Base-by-base conservation (phyloP, 2,113 vertebrate species). In the Garra rufa region DNA sequence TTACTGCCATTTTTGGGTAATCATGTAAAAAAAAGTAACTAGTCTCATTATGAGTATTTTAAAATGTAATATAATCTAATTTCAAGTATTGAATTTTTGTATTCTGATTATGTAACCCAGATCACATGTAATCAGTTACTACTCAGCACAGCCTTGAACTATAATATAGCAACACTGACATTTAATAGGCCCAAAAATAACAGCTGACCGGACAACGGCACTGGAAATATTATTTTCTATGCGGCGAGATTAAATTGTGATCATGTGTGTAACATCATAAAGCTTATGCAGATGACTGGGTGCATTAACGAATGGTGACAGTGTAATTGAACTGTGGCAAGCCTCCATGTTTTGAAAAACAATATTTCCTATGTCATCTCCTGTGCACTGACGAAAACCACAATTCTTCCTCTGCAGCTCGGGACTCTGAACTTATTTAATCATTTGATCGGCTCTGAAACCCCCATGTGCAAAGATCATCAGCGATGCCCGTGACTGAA, bases 401-500 rank as follows among this genome's bases (percentile, higher is more conserved):
- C 26, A 76, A 44, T 34, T 38, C 50, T 76, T 57, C 59, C 74
- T 84, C 46, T 67, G 38, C 30, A 70, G 14, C 76, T 63, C 41
- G 24, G 44, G 55, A 38, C 28, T 52, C 34, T 73, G 41, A 44
- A 73, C 11, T 73, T 13, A 73, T 73, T 73, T 73, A 73, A 73
- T 24, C 52, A 73, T 81, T 88, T 67, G 73, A 70, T 77, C 46
- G 34, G 14, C 3, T 79, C 28, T 34, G 21, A 79, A 63, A 50
- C 17, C 63, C 7, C 28, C 52, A 24, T 75, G 17, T 57, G 28
- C 15, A 13, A 44, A 41, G 46, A 46, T 41, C 52, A 77, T 43
- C 75, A 77, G 52, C 9, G 73, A 55, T 71, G 46, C 74, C 71
- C 70, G 52, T 83, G 83, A 89, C 43, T 73, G 71, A 89, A 59